These are phyloP conservation scores for Choloepus hoffmanni DNA, from an alignment of 2,113 vertebrate species.

Conservation along the genomic window DNA sequence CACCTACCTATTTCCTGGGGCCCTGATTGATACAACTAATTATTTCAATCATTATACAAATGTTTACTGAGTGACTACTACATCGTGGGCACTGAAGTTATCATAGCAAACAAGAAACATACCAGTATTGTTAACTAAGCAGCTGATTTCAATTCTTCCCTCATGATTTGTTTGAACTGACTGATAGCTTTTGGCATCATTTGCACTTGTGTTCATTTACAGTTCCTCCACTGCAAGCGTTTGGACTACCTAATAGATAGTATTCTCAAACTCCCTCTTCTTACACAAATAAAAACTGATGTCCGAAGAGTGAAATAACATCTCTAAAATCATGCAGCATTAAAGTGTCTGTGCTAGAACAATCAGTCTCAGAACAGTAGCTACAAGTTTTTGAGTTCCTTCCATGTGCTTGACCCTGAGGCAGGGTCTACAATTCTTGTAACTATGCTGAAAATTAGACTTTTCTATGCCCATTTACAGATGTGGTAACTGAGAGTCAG, in stretches of 20 bases:
- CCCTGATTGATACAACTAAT: not conserved
- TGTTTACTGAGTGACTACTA: not conserved
- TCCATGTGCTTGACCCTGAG: rapidly evolving
- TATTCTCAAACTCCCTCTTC: not conserved
- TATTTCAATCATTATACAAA: not conserved
- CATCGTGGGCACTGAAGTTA: not conserved
- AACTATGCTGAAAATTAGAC: no score
- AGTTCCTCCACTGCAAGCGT: not conserved
- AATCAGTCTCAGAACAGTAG: rapidly evolving
- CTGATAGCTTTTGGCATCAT: not conserved
- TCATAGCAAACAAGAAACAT: no score
- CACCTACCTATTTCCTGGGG: not conserved
- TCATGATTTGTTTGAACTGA: not conserved
- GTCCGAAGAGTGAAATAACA: not conserved
- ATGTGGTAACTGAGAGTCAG: not conserved
- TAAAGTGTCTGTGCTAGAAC: not conserved
- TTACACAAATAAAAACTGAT: not conserved
- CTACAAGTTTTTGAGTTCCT: not conserved
- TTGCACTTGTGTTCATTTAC: not conserved
- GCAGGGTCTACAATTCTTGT: rapidly evolving
- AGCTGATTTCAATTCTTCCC: not conserved
- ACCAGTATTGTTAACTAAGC: not conserved
- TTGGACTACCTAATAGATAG: not conserved
- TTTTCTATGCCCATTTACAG: not conserved
- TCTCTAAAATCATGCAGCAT: not conserved